These are phyloP conservation scores for Iphiclides podalirius DNA, from an alignment of 2,888 invertebrate species.

Conservation along the genomic window DNA sequence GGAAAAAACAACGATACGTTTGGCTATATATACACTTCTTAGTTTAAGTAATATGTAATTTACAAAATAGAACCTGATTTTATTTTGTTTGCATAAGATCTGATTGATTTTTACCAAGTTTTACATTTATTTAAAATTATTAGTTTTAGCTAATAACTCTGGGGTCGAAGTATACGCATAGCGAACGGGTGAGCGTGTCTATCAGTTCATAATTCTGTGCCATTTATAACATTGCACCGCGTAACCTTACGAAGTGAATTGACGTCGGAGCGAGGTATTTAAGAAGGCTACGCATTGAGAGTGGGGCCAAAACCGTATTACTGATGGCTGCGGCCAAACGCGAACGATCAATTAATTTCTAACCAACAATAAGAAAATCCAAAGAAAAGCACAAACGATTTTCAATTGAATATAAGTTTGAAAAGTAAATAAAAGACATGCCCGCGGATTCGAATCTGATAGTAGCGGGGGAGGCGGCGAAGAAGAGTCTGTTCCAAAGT, in stretches of 20 bases:
- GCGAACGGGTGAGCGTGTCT: too few species aligned
- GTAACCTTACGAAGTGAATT: conserved; percentile 70
- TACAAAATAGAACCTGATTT: too few species aligned
- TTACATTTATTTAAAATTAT: too few species aligned
- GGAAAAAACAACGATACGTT: too few species aligned
- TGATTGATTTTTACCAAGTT: too few species aligned
- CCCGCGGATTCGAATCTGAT: conserved; percentile 72
- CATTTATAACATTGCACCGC: conserved; percentile 28
- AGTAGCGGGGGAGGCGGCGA: conserved; percentile 49
- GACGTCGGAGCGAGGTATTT: conserved; percentile 63
- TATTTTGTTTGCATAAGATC: too few species aligned
- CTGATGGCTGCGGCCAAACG: conserved; percentile 61
- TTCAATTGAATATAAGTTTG: conserved; percentile 30
- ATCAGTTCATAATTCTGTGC: conserved; percentile 28
- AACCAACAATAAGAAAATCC: conserved; percentile 10
- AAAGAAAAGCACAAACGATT: neutral
- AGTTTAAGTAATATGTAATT: too few species aligned
- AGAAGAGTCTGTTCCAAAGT: conserved; percentile 74
- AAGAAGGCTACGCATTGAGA: conserved; percentile 61
- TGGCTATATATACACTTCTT: too few species aligned
- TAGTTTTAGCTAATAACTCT: too few species aligned
- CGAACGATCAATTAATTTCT: conserved; percentile 33
- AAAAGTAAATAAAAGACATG: conserved; percentile 47
- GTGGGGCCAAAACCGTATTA: conserved; percentile 59
- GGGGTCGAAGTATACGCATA: too few species aligned